Evolutionary conservation across 1,140 invertebrate species (phyloP).

Genomic region (Akabosia matsudoensis): DNA sequence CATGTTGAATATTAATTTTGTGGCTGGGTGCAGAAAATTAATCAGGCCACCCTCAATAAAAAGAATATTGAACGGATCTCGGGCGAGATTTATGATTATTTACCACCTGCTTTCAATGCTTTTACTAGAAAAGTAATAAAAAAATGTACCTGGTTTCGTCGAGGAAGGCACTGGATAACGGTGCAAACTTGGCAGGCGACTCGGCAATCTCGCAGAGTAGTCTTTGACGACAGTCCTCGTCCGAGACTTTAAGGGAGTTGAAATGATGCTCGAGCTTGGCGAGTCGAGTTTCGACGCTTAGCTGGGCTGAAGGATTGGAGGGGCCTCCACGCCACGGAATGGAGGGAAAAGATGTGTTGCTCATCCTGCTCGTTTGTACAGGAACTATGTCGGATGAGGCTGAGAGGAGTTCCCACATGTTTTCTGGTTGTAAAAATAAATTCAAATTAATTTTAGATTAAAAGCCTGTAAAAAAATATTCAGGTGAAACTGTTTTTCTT

Average conservation of each 20-base stretch:
- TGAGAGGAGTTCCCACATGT: conserved; percentile 40
- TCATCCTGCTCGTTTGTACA: background rate
- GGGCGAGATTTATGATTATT: no score
- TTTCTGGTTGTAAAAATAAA: no score
- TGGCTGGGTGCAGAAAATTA: no score
- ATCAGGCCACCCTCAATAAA: no score
- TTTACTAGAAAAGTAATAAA: background rate
- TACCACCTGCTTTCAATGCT: no score
- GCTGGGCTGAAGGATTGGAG: background rate
- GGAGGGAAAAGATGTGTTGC: background rate
- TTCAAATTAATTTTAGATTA: no score
- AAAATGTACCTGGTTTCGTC: conserved; percentile 47
- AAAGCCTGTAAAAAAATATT: no score
- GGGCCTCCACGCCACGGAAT: background rate
- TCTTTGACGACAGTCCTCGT: conserved; percentile 47
- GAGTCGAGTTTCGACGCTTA: conserved; percentile 47
- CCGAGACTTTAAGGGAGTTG: conserved; percentile 43
- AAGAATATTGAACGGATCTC: no score
- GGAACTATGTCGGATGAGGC: conserved; percentile 36
- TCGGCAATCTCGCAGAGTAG: conserved; percentile 45
- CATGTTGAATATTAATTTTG: no score
- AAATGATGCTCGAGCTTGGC: conserved; percentile 50
- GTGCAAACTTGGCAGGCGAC: conserved; percentile 46
- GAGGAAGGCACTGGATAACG: conserved; percentile 45
- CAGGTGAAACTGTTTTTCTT: no score